phyloP scores from a whole-genome alignment of 1,140 invertebrate genomes.

The Drosophila chauvacae region DNA sequence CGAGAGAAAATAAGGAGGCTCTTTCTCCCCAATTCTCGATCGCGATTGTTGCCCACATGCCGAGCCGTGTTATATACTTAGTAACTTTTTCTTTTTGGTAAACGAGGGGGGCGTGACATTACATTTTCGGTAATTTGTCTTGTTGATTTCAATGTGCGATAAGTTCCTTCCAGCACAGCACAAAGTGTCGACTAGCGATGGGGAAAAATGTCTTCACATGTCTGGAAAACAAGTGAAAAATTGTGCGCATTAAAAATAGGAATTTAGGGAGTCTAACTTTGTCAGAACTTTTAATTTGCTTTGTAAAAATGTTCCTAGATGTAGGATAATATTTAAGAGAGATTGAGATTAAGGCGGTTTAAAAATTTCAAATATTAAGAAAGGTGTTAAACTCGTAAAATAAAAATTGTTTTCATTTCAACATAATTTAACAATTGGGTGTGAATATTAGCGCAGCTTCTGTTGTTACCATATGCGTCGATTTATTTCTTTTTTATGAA shows the following conservation, averaged over 20 bases:
- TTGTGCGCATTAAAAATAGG: not conserved
- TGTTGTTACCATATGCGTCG: not conserved
- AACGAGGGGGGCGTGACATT: constrained; percentile 25
- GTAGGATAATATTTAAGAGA: not conserved
- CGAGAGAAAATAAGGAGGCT: constrained; percentile 16
- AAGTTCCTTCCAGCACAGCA: constrained; percentile 12
- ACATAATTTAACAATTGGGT: not conserved
- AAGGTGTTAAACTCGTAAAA: not conserved
- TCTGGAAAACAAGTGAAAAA: constrained; percentile 1
- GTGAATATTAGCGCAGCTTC: not conserved
- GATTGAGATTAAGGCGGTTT: not conserved
- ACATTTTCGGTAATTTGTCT: constrained; percentile 60
- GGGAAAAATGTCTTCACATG: constrained; percentile 13
- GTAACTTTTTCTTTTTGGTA: constrained; percentile 1
- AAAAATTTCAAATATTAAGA: not conserved
- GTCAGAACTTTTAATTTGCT: not conserved
- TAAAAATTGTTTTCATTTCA: not conserved
- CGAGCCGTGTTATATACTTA: constrained; percentile 32
- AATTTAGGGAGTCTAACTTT: not conserved
- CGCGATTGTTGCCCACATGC: constrained; percentile 72
- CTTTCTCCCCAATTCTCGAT: constrained; percentile 24
- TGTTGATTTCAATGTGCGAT: constrained; percentile 55
- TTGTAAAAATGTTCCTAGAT: not conserved
- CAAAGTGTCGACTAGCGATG: constrained; percentile 18
- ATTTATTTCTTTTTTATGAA: not conserved